phyloP scores from a whole-genome alignment of 2,113 vertebrate genomes.

The Ploceus nigricollis region DNA sequence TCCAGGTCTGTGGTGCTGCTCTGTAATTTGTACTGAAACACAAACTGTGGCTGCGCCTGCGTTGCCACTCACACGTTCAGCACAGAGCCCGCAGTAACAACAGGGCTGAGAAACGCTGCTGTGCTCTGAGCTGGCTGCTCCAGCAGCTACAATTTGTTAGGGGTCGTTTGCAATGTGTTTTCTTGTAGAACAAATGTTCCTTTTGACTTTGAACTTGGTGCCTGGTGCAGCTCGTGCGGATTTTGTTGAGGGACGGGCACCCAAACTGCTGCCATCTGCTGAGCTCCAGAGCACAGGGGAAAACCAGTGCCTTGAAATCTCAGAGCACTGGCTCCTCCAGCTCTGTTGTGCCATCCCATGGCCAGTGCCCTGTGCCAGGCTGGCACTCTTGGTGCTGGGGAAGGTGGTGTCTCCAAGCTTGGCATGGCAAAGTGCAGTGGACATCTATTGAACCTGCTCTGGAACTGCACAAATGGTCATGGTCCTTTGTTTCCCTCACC shows the following conservation, averaged over 20 bases:
- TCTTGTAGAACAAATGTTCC: slow-evolving; percentile 24
- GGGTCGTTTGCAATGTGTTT: slow-evolving; percentile 30
- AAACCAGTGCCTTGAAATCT: not conserved
- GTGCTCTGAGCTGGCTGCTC: not conserved
- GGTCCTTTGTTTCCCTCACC: not conserved
- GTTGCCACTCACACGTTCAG: not conserved
- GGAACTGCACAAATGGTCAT: not conserved
- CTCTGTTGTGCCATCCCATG: accelerated
- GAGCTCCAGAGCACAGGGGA: not conserved
- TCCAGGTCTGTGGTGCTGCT: not conserved
- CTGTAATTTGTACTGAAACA: not conserved
- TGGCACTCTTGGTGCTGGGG: not conserved
- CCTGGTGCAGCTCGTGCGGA: not conserved
- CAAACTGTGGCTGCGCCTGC: not conserved
- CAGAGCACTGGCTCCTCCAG: not conserved
- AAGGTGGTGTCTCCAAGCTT: not conserved
- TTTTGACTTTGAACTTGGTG: slow-evolving; percentile 32
- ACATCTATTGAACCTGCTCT: accelerated
- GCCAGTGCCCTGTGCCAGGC: accelerated
- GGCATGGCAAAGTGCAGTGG: accelerated
- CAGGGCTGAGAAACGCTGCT: not conserved
- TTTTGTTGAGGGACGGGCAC: not conserved
- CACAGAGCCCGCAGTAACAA: not conserved
- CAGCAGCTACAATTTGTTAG: not conserved
- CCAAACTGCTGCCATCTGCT: slow-evolving; percentile 12